Evolutionary conservation across 2,888 invertebrate genomes (phyloP), one percentile per base, ranked within the genome.

Genomic region (Dolichopus griseipennis): DNA sequence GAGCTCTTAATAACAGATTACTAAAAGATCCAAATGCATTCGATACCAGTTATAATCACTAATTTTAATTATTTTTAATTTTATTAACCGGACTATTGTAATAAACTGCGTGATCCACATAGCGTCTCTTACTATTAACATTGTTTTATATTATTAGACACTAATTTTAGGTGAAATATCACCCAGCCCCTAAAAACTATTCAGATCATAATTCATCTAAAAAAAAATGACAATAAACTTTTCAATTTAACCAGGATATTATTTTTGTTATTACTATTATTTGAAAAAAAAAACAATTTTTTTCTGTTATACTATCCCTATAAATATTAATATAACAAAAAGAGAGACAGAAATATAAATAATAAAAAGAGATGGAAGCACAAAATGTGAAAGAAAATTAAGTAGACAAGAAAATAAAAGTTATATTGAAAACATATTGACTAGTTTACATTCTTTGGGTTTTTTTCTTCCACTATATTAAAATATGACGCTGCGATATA

Each of bases 171-270:
- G 5, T 27, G 3, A 27, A 27, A 27, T 27, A 27, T 27, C 27
- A 5, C 5, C 5, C 2, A 27, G 3, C 27, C 5, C 27, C 27
- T 27, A 27, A 5, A 27, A 27, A 27, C 27, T 69, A 61, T 67
- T 65, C 62, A 61, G 12, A 15, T 61, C 67, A 66, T 69, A 69
- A 69, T 67, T 69, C 68, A 66, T 27, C 27, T 4, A 27, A 27
- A 27, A 2, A 69, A 52, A 52, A 52, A 66, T 37, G 8, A 37
- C 8, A 12, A 69, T 12, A 52, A 52, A 66, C 67, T 65, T 69
- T 69, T 69, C 66, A 65, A 66, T 65, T 69, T 65, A 37, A 22
- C 52, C 18, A 18, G 18, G 52, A 52, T 52, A 52, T 52, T 52
- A 52, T 52, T 41, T 6, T 41, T 41, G 8, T 27, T 27, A 27